These are phyloP conservation scores for Leptoteleia sp. DNA, from an alignment of 1,140 invertebrate genomes.

Conservation along the genomic window DNA sequence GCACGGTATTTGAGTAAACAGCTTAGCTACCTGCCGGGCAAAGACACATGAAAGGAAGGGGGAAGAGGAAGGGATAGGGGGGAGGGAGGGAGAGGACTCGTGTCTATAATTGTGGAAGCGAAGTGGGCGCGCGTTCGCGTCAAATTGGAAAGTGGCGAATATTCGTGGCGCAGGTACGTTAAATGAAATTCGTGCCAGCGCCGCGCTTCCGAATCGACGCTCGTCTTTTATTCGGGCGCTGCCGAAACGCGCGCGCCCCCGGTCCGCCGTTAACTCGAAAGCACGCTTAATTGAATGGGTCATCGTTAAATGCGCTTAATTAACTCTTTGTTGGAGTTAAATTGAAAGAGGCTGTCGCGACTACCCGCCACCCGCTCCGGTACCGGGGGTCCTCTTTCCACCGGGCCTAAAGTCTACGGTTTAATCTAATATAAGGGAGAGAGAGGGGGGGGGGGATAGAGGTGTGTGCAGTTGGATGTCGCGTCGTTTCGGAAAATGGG, in stretches of 20 bases:
- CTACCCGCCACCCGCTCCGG: too few species aligned
- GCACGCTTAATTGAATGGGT: conserved; percentile 48
- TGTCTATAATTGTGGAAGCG: conserved; percentile 62
- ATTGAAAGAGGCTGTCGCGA: conserved; percentile 17
- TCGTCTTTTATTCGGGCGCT: conserved; percentile 31
- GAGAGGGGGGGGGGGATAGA: too few species aligned
- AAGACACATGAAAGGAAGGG: too few species aligned
- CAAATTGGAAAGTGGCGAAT: conserved; percentile 51
- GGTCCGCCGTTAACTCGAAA: conserved; percentile 19
- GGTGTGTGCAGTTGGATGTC: conserved; percentile 6
- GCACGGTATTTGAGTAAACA: conserved; percentile 62
- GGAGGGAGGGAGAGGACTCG: too few species aligned
- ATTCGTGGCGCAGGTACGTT: conserved; percentile 32
- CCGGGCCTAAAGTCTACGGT: conserved; percentile 17
- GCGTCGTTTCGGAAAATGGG: conserved; percentile 6
- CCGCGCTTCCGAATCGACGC: conserved; percentile 13
- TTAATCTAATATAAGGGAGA: conserved; percentile 27
- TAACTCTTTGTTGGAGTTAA: conserved; percentile 47
- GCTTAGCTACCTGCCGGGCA: conserved; percentile 57
- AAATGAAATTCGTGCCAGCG: conserved; percentile 32
- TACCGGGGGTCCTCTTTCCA: too few species aligned
- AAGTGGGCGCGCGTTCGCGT: conserved; percentile 44
- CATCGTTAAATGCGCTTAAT: conserved; percentile 45
- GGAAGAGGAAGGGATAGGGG: too few species aligned
- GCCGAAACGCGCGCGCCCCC: conserved; percentile 1